Evolutionary conservation across 2,888 invertebrate species (phyloP).

Genomic region (Ptilodon capucinus): DNA sequence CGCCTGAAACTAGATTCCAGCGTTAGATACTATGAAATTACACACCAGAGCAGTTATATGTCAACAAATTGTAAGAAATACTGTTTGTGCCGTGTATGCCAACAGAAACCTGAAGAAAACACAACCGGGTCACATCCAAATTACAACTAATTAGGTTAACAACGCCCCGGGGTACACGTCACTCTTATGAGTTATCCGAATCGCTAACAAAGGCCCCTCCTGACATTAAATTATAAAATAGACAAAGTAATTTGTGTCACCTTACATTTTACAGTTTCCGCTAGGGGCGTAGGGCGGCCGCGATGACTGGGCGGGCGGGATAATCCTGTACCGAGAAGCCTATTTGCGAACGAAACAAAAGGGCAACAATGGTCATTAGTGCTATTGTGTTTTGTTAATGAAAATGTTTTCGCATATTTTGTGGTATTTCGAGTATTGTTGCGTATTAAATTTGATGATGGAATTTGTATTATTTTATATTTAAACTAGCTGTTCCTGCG

Average conservation of each 20-base stretch:
- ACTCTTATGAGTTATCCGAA: constrained; percentile 35
- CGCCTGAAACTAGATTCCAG: background rate
- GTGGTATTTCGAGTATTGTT: background rate
- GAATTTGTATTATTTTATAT: no score
- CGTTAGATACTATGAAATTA: background rate
- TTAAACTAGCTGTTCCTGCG: no score
- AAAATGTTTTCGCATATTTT: background rate
- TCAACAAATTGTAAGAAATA: no score
- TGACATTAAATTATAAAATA: constrained; percentile 52
- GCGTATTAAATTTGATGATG: background rate
- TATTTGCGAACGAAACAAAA: background rate
- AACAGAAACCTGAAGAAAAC: background rate
- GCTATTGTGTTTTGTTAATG: constrained; percentile 1
- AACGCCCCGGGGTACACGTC: constrained; percentile 9
- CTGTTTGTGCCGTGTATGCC: no score
- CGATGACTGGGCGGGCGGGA: background rate
- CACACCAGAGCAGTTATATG: no score
- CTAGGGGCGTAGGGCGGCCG: constrained; percentile 30
- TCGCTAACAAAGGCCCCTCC: constrained; percentile 32
- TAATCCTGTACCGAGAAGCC: background rate
- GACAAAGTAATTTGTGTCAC: constrained; percentile 56
- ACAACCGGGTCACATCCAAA: background rate
- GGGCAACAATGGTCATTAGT: constrained; percentile 1
- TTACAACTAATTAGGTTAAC: constrained; percentile 18
- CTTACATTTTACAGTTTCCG: constrained; percentile 54